Evolutionary conservation across 2,888 invertebrate species (phyloP), one percentile per base, ranked within the genome.

Genomic region (Dynastes hyllus): DNA sequence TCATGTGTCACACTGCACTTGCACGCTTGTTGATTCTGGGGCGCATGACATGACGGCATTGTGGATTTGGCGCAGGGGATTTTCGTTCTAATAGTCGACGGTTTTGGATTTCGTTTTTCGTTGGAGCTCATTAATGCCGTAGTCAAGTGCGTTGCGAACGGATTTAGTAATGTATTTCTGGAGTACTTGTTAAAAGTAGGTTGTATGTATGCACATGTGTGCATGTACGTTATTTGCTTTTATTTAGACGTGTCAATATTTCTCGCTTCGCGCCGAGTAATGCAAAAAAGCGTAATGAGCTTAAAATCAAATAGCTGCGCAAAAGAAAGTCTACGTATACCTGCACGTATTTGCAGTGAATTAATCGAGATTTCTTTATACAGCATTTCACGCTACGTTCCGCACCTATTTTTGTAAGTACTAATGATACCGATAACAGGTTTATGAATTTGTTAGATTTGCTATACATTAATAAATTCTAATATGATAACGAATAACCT

Each of bases 1-100:
- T 87, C 88, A 87, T 87, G 88, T 88, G 88, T 88, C 88, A 86
- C 86, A 85, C 87, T 87, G 86, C 86, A 88, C 88, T 88, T 88
- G 88, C 87, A 87, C 86, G 87, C 86, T 87, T 85, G 85, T 86
- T 86, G 86, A 86, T 85, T 84, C 84, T 83, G 81, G 32, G 82
- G 82, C 81, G 83, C 83, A 82, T 82, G 81, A 82, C 81, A 75
- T 75, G 73, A 75, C 61, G 73, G 58, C 45, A 75, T 75, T 75
- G 73, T 75, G 73, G 58, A 75, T 75, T 37, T 61, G 58, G 45
- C 73, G 63, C 50, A 75, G 50, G 61, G 73, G 61, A 75, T 27
- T 45, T 61, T 61, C 61, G 45, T 45, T n/a, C 73, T 75, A 75
- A 75, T 40, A 40, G 22, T n/a, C 45, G 45, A 2, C 40, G 61